Conservation (phyloP, 2,113 vertebrate genomes). For the Todiramphus saurophagus region DNA sequence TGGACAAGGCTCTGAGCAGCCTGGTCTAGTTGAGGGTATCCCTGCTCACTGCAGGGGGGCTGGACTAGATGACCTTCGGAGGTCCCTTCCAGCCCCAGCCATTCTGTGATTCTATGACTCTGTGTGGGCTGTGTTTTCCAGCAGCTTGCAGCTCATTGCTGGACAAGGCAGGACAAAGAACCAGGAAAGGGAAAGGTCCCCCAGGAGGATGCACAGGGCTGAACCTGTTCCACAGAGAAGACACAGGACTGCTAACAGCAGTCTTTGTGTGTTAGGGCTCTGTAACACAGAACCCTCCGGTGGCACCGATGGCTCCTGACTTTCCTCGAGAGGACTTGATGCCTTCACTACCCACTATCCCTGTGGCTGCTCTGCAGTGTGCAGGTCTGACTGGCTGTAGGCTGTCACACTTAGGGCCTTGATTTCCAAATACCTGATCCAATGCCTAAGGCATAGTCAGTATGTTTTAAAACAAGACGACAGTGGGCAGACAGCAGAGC, state of each 20-base stretch:
- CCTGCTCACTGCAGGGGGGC: too few relatives aligned
- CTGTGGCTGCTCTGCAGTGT: not conserved
- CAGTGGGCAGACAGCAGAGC: not conserved
- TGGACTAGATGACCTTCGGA: too few relatives aligned
- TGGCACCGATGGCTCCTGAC: fast-evolving
- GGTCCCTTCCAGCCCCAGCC: too few relatives aligned
- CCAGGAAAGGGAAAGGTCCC: not conserved
- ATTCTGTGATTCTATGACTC: too few relatives aligned
- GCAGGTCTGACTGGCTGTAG: fast-evolving
- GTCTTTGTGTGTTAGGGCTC: too few relatives aligned
- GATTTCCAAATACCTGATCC: not conserved
- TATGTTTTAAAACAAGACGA: not conserved
- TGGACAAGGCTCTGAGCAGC: too few relatives aligned
- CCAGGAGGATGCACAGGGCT: not conserved
- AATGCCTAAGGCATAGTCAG: not conserved
- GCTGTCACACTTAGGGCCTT: not conserved
- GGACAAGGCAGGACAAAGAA: not conserved
- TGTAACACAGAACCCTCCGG: fast-evolving
- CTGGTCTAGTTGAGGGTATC: too few relatives aligned
- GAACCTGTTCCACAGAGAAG: too few relatives aligned
- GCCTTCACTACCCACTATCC: not conserved
- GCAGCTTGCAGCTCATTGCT: not conserved
- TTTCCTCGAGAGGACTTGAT: not conserved
- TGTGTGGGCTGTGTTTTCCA: not conserved
- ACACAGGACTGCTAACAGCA: not conserved